These are phyloP conservation scores for Anniella stebbinsi DNA, from an alignment of 2,797 vertebrate species.

Conservation along the genomic window DNA sequence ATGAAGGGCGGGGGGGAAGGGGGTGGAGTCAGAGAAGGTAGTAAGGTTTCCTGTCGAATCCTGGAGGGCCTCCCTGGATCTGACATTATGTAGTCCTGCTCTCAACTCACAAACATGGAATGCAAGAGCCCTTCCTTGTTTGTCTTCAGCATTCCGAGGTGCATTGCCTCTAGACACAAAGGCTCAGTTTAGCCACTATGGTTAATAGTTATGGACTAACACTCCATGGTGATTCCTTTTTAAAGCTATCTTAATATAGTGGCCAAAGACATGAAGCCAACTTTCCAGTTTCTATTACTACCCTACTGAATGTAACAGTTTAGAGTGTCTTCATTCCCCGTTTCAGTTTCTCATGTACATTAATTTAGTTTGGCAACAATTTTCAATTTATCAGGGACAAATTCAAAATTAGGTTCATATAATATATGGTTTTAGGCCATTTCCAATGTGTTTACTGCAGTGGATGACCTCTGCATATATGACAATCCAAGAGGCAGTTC, in stretches of 20 bases:
- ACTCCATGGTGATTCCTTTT: not conserved
- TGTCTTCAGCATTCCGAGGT: not conserved
- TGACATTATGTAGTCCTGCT: too few species aligned
- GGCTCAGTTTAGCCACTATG: not conserved
- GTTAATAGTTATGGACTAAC: not conserved
- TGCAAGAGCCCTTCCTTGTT: not conserved
- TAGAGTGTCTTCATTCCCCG: conserved; percentile 25
- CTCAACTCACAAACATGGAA: not conserved
- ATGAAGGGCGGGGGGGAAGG: too few species aligned
- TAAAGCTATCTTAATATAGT: not conserved
- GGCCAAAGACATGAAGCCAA: not conserved
- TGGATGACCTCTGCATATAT: not conserved
- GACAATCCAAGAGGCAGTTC: not conserved
- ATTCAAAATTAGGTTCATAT: conserved; percentile 13
- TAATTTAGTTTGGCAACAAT: not conserved
- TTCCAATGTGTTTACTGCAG: conserved; percentile 30
- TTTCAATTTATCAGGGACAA: conserved; percentile 25
- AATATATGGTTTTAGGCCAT: not conserved
- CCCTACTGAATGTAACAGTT: conserved; percentile 13
- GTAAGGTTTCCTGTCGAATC: too few species aligned
- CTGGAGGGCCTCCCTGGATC: too few species aligned
- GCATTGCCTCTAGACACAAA: not conserved
- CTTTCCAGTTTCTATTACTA: not conserved
- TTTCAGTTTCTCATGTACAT: conserved; percentile 1
- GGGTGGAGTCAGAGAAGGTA: too few species aligned